A percentile compares a stretch with the other conserved stretches of the same genome.
Conservation (phyloP, 2,888 invertebrate species). For the Pardosa pseudoannulata region DNA sequence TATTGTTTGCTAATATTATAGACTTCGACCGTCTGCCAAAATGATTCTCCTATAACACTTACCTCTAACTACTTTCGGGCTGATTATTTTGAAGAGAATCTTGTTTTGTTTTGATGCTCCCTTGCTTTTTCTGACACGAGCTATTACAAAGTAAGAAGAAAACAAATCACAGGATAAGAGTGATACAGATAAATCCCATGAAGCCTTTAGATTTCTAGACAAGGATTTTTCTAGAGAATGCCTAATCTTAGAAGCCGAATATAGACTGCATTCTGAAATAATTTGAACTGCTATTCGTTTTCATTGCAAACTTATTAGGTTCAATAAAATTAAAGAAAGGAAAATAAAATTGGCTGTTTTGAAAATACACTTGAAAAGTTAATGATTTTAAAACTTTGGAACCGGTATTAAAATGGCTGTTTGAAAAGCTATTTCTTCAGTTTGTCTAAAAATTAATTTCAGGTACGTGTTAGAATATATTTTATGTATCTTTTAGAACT, state of each 20-base stretch:
- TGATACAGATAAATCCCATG: background rate
- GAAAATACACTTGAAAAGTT: too few relatives aligned
- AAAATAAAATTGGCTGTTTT: too few relatives aligned
- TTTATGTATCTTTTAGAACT: too few relatives aligned
- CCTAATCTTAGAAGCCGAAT: background rate
- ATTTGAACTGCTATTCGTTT: background rate
- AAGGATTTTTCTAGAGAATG: background rate
- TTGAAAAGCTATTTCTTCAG: too few relatives aligned
- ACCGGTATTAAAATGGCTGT: too few relatives aligned
- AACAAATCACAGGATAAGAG: constrained; percentile 14
- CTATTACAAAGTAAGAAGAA: background rate
- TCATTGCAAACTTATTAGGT: too few relatives aligned
- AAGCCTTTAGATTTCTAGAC: constrained; percentile 2
- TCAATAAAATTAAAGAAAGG: background rate
- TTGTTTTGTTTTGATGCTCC: background rate
- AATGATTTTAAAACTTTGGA: too few relatives aligned
- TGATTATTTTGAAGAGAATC: background rate
- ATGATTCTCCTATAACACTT: background rate
- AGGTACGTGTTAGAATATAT: too few relatives aligned
- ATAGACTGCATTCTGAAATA: background rate
- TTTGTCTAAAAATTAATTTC: too few relatives aligned
- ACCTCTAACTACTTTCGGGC: background rate
- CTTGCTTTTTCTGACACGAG: background rate
- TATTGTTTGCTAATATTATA: background rate
- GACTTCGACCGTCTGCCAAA: background rate